Evolutionary conservation across 2,797 vertebrate genomes (phyloP).

Genomic region (Holocentrus rufus): DNA sequence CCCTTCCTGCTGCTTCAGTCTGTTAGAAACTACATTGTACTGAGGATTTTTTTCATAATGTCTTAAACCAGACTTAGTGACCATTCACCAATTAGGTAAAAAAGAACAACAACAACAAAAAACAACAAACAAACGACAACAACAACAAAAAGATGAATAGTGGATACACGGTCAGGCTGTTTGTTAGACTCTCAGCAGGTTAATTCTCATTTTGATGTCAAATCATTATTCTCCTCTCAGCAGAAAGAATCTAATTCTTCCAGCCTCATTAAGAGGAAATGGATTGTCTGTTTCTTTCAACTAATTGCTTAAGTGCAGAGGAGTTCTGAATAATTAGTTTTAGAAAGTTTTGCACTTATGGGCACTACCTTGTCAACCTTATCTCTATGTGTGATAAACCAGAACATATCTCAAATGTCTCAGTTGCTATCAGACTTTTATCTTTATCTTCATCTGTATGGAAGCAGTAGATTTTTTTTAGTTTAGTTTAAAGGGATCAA

Average conservation of each 20-base stretch:
- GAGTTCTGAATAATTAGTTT: background rate
- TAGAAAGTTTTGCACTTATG: background rate
- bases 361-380: background rate
- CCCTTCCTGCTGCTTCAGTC: conserved; percentile 19
- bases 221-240: conserved; percentile 7
- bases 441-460: background rate
- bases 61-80: conserved; percentile 10
- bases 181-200: background rate
- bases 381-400: background rate
- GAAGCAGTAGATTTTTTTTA: too few species aligned
- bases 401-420: background rate
- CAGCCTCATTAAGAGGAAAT: conserved; percentile 2
- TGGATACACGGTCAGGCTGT: background rate
- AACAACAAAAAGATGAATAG: conserved; percentile 13
- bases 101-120: too few species aligned
- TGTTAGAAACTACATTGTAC: background rate
- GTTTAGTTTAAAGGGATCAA: too few species aligned
- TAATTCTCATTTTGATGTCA: conserved; percentile 5
- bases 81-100: conserved; percentile 31
- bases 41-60: background rate
- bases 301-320: background rate
- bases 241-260: conserved; percentile 7
- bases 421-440: background rate
- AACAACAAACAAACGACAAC: too few species aligned
- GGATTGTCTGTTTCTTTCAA: background rate